Evolutionary conservation across 53 echinoderm and acorn worm species (phyloP), one percentile per base, ranked within the genome.

Genomic region (Crossaster papposus): DNA sequence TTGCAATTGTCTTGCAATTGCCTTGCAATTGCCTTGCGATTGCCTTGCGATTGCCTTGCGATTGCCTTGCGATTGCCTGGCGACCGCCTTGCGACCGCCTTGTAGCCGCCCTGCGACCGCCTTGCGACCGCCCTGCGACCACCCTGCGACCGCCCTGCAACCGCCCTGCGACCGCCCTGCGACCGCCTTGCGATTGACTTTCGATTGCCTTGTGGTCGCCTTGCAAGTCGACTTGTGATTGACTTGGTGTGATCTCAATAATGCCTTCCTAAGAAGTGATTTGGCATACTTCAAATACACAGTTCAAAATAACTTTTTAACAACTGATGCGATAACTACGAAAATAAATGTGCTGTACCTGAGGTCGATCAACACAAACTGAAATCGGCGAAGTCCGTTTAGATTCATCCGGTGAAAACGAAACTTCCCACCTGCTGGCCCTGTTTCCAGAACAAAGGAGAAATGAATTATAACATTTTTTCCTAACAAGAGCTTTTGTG

Each of bases 311-410:
- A 15, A 58, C 6, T 58, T 3, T 44, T 58, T 58, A 58, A 58
- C 0, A 58, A 2, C 12, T 58, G 12, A 18, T 29, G 17, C 17
- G 26, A 79, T 28, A 26, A 28, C 7, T 79, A 50, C 15, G n/a
- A n/a, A n/a, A n/a, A 34, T 20, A 58, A 58, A 1, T 63, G 30
- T 11, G 14, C 22, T 6, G 2, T 91, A 95, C 95, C 93, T 95
- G 76, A 95, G 82, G 82, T 95, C 95, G 12, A 93, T 73, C 11
- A 95, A 71, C 18, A 81, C 91, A 90, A 86, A 95, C 34, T 89
- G 93, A 14, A 93, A 89, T 38, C 95, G 91, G 20, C 95, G 80
- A 24, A 95, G 85, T 31, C 89, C 89, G 38, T 74, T 85, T 7
- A 89, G 73, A 86, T 89, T 91, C 37, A 86, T 91, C 6, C 92